Evolutionary conservation across 1,140 invertebrate species (phyloP), one percentile per base, ranked within the genome.

Genomic region (Nephila pilipes): DNA sequence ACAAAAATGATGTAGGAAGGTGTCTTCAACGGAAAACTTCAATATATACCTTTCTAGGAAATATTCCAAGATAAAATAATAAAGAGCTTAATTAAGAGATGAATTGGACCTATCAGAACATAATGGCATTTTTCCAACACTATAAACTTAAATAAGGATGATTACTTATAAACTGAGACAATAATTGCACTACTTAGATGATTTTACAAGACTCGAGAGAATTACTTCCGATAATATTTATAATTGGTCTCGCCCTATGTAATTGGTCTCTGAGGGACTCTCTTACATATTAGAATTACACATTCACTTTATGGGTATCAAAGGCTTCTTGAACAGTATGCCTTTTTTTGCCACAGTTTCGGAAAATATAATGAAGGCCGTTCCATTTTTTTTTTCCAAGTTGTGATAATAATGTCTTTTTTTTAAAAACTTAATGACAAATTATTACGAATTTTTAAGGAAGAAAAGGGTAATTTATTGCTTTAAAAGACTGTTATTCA

Each of bases 171-270:
- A 60, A 83, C 60, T 36, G 80, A 63, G 80, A 46, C 54, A 79
- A 83, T 91, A 91, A 91, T 83, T 91, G 29, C 57, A 83, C 54
- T 57, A 29, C 36, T 91, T 55, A 91, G 29, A 12, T 25, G 29
- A 36, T 57, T 91, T 91, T 83, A 91, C 65, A 75, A 80, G 65
- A 20, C 87, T 20, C 87, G 0, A 58, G 65, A 20, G 87, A 80
- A 38, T 38, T 80, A 32, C 32, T 36, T 55, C 54, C 38, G 88
- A 90, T 87, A 75, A 80, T n/a, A 57, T 38, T 79, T 80, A 79
- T 79, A 90, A 90, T 90, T 90, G 88, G 88, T 90, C 65, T 90
- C 75, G 88, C 65, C 63, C 75, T 58, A n/a, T 87, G 46, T 90
- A 89, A 89, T 87, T 87, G 54, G 87, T 89, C 87, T 69, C 46